A percentile compares a stretch with the other conserved stretches of the same genome.
These are phyloP conservation scores for Solenopsis invicta DNA, from an alignment of 1,140 invertebrate genomes.

Conservation along the genomic window DNA sequence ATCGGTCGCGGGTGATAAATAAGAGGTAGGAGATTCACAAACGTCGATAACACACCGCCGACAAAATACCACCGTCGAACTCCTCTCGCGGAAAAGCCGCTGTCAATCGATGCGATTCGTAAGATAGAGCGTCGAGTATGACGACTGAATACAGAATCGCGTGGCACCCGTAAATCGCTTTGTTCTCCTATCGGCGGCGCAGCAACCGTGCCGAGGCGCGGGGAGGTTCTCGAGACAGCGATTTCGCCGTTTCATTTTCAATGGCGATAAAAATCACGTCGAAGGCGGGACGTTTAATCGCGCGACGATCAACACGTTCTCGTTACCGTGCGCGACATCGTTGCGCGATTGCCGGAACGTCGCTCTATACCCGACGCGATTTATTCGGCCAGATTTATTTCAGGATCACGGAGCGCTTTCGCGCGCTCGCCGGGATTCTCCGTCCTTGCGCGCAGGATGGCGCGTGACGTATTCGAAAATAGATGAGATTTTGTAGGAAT, in stretches of 20 bases:
- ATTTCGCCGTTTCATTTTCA: not conserved
- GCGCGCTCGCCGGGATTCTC: not conserved
- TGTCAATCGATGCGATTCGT: constrained; percentile 43
- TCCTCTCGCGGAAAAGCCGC: constrained; percentile 32
- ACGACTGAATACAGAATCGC: constrained; percentile 66
- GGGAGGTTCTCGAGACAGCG: constrained; percentile 9
- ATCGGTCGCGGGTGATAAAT: constrained; percentile 39
- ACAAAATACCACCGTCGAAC: constrained; percentile 29
- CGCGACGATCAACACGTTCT: constrained; percentile 39
- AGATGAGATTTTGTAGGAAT: constrained; percentile 54
- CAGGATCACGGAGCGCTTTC: constrained; percentile 11
- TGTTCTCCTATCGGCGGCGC: constrained; percentile 4
- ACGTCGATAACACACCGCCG: constrained; percentile 37
- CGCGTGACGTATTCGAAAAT: constrained; percentile 49
- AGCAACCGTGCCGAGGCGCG: not conserved
- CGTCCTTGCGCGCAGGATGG: constrained; percentile 26
- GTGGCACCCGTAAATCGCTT: constrained; percentile 59
- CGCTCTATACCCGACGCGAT: not conserved
- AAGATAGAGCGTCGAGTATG: constrained; percentile 57
- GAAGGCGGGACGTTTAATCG: constrained; percentile 41
- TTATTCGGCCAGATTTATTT: constrained; percentile 38
- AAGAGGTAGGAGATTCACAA: constrained; percentile 1
- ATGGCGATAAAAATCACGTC: constrained; percentile 48
- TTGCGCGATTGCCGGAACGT: not conserved
- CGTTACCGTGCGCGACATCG: constrained; percentile 20